phyloP scores from a whole-genome alignment of 2,113 vertebrate species.

The Felis catus region DNA sequence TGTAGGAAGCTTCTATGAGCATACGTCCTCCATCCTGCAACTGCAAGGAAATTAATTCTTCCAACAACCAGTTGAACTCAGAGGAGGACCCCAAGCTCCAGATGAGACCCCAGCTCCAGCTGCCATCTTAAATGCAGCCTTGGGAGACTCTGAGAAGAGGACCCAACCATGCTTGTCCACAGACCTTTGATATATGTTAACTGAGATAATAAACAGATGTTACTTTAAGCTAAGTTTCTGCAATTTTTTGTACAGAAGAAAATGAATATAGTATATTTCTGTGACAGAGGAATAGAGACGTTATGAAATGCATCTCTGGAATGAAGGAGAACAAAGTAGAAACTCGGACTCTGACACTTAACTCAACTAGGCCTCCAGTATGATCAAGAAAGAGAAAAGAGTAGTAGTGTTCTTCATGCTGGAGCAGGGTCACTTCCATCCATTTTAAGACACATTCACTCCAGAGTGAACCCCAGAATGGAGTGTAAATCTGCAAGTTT shows the following conservation, averaged over 20 bases:
- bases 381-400: background rate
- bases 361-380: background rate
- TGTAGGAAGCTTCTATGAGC: accelerated
- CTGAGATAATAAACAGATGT: background rate
- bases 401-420: accelerated
- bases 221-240: background rate
- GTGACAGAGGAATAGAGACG: background rate
- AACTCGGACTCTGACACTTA: background rate
- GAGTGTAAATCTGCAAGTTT: background rate
- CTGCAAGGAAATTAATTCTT: background rate
- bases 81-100: background rate
- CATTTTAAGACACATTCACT: no score
- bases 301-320: background rate
- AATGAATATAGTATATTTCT: background rate
- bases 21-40: background rate
- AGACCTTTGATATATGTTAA: background rate
- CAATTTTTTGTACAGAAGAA: background rate
- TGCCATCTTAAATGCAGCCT: background rate
- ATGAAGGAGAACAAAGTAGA: background rate
- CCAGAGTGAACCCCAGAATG: background rate
- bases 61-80: background rate
- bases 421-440: background rate
- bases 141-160: background rate
- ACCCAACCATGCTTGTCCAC: background rate
- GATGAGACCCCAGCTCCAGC: background rate